These are phyloP conservation scores for Nyctibius bracteatus DNA, from an alignment of 2,113 vertebrate species.

Conservation along the genomic window DNA sequence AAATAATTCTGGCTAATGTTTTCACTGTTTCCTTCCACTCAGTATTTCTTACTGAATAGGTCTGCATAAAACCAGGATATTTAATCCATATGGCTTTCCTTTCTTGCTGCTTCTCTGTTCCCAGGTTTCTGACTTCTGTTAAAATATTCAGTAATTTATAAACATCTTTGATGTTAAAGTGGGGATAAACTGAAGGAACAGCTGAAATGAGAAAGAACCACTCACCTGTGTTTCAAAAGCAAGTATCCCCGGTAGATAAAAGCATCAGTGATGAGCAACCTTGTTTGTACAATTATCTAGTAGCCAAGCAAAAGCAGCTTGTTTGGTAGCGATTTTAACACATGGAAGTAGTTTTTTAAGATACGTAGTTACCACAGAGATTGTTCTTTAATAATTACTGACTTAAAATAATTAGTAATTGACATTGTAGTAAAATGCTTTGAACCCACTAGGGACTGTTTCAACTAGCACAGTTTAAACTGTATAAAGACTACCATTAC, in stretches of 20 bases:
- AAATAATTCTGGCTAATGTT: conserved; percentile 15
- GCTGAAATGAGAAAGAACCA: not conserved
- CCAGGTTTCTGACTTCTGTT: not conserved
- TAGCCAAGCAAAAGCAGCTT: not conserved
- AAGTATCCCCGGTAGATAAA: not conserved
- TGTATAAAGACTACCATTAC: not conserved
- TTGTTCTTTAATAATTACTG: not conserved
- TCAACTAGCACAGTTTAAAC: not conserved
- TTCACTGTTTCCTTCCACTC: not conserved
- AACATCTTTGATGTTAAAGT: not conserved
- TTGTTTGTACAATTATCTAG: not conserved
- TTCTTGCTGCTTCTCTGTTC: not conserved
- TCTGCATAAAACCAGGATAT: not conserved
- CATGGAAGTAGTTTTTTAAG: not conserved
- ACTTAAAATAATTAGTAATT: not conserved
- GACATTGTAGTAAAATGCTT: not conserved
- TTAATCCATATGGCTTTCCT: not conserved
- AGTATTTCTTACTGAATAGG: not conserved
- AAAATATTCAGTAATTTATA: not conserved
- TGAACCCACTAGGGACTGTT: not conserved
- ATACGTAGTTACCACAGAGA: not conserved
- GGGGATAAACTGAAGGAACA: not conserved
- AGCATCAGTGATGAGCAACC: not conserved
- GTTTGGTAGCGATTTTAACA: not conserved
- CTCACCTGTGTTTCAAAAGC: not conserved